Evolutionary conservation across 2,797 vertebrate genomes (phyloP).

Genomic region (Oryzias sinensis): DNA sequence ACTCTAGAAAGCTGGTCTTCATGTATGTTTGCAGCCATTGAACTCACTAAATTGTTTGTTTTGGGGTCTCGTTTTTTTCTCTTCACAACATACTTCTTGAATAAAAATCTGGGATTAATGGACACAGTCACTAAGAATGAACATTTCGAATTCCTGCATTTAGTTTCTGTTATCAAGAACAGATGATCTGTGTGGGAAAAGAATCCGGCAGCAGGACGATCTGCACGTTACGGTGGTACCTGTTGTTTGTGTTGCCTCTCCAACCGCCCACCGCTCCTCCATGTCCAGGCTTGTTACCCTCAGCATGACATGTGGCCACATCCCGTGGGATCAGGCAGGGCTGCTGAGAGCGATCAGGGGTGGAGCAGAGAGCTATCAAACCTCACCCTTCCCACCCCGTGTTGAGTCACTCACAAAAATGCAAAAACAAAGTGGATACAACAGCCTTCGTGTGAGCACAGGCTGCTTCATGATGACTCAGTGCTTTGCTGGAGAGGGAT

Average conservation of each 20-base stretch:
- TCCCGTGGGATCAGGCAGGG: slow-evolving; percentile 36
- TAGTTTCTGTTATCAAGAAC: slow-evolving; percentile 1
- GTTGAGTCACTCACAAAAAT: slow-evolving; percentile 67
- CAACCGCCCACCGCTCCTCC: slow-evolving; percentile 15
- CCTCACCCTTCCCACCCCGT: slow-evolving; percentile 6
- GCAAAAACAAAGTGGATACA: slow-evolving; percentile 52
- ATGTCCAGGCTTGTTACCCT: slow-evolving; percentile 49
- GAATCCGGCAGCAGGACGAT: slow-evolving; percentile 7
- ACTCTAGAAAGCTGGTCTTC: too few relatives aligned
- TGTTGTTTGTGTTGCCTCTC: slow-evolving; percentile 4
- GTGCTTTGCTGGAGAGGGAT: slow-evolving; percentile 15
- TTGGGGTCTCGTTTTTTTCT: too few relatives aligned
- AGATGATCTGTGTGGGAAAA: slow-evolving; percentile 2
- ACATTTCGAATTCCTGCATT: too few relatives aligned
- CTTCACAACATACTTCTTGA: too few relatives aligned
- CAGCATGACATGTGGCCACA: slow-evolving; percentile 4
- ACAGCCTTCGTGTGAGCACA: slow-evolving; percentile 52
- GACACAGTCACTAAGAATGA: too few relatives aligned
- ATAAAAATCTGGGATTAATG: too few relatives aligned
- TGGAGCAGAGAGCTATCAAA: slow-evolving; percentile 29
- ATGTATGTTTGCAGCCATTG: too few relatives aligned
- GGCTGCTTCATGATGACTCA: slow-evolving; percentile 31
- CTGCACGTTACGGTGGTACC: slow-evolving; percentile 21
- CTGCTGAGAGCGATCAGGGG: slow-evolving; percentile 33
- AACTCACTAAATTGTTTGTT: too few relatives aligned